Evolutionary conservation across 2,113 vertebrate genomes (phyloP).

Genomic region (Orycteropus afer): DNA sequence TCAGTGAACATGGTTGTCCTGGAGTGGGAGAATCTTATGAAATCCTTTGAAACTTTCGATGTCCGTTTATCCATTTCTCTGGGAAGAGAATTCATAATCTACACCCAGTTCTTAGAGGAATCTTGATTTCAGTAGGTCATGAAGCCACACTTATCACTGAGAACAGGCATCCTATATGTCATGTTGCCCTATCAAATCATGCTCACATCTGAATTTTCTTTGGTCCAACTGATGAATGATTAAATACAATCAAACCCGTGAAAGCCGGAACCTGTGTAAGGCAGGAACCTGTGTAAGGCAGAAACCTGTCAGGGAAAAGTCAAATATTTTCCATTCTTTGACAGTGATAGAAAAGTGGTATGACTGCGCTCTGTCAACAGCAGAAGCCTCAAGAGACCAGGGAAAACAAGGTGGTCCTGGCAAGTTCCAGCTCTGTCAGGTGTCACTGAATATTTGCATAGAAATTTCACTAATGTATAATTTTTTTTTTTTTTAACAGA

Average conservation of each 20-base stretch:
- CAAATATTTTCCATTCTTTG: neutral
- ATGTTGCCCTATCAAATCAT: neutral
- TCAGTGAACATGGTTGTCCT: neutral
- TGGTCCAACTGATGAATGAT: neutral
- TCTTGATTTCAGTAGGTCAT: neutral
- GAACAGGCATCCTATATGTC: neutral
- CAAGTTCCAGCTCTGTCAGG: neutral
- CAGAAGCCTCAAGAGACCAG: neutral
- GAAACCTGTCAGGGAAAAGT: neutral
- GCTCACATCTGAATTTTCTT: neutral
- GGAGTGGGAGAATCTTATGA: neutral
- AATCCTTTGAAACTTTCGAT: neutral
- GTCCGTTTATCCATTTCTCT: neutral
- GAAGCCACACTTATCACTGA: neutral
- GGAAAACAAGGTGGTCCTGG: neutral
- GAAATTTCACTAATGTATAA: neutral
- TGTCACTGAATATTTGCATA: neutral
- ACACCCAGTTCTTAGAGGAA: neutral
- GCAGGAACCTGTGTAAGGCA: neutral
- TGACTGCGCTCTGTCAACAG: neutral
- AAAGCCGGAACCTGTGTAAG: neutral
- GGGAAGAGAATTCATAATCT: neutral
- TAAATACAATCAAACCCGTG: neutral
- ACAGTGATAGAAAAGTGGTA: neutral
- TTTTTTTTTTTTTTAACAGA: conserved; percentile 83